Evolutionary conservation across 2,797 vertebrate species (phyloP).

Genomic region (Caiman crocodilus): DNA sequence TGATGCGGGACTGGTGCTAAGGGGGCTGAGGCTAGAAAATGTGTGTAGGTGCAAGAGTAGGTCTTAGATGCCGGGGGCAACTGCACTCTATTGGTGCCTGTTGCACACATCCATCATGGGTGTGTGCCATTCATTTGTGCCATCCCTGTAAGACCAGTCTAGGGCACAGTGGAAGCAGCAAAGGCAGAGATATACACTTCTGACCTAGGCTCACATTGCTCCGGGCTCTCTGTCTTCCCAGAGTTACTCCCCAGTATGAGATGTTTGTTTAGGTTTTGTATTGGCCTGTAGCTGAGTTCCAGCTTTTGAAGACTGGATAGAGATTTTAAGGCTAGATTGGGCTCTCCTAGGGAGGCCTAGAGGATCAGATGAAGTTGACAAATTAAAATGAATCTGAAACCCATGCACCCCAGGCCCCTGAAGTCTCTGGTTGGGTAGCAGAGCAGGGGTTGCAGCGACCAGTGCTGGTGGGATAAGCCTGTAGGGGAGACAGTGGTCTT

Average conservation of each 20-base stretch:
- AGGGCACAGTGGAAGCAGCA: background rate
- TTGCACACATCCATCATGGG: too few species aligned
- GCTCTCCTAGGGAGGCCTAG: background rate
- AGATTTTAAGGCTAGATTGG: background rate
- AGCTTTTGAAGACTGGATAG: background rate
- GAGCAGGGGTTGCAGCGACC: background rate
- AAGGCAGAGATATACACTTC: background rate
- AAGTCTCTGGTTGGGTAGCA: background rate
- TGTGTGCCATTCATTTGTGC: too few species aligned
- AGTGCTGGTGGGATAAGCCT: background rate
- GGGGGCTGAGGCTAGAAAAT: too few species aligned
- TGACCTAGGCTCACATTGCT: background rate
- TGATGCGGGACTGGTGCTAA: background rate
- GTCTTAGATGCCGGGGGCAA: too few species aligned
- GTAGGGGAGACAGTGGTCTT: rapidly evolving
- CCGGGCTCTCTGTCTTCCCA: background rate
- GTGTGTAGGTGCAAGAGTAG: too few species aligned
- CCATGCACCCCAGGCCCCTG: background rate
- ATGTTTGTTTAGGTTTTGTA: background rate
- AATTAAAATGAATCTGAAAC: background rate
- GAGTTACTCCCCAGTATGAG: background rate
- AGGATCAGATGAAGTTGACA: background rate
- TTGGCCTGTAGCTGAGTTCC: background rate
- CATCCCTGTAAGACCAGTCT: background rate
- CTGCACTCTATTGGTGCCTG: too few species aligned